A percentile compares a stretch with the other conserved stretches of the same genome.
Conservation (phyloP, 1,140 invertebrate genomes). For the Asobara japonica region DNA sequence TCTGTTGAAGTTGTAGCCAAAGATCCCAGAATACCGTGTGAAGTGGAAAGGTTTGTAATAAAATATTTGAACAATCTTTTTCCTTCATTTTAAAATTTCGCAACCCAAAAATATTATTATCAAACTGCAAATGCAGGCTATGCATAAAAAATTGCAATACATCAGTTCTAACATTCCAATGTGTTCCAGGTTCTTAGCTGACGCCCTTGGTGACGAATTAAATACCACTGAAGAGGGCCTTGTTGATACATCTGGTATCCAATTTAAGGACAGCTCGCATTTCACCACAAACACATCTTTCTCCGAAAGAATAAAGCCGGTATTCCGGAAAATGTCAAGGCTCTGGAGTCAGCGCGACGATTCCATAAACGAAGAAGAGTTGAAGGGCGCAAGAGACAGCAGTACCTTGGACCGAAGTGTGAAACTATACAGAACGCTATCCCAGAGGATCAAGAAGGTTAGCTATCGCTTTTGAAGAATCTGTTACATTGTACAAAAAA, state of each 20-base stretch:
- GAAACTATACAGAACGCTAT: conserved; percentile 39
- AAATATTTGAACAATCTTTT: no score
- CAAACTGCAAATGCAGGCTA: no score
- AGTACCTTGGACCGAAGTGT: conserved; percentile 35
- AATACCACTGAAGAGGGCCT: conserved; percentile 37
- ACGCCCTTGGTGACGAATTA: conserved; percentile 51
- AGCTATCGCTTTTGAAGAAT: no score
- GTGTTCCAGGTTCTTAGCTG: conserved; percentile 50
- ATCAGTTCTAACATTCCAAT: no score
- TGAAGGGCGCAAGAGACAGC: conserved; percentile 20
- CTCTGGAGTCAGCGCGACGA: neutral
- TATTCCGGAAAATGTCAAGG: neutral
- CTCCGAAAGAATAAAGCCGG: conserved; percentile 28
- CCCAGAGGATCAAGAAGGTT: conserved; percentile 45
- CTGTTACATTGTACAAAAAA: neutral
- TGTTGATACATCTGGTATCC: neutral
- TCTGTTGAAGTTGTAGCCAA: conserved; percentile 15
- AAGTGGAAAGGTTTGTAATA: conserved; percentile 46
- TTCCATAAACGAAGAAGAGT: neutral
- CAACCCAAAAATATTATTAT: no score
- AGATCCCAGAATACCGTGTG: conserved; percentile 31
- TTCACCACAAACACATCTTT: conserved; percentile 37
- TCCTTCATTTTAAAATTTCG: no score
- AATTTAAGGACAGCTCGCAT: conserved; percentile 31
- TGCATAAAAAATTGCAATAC: no score